phyloP scores from a whole-genome alignment of 2,113 vertebrate genomes.

The Stegastes partitus region DNA sequence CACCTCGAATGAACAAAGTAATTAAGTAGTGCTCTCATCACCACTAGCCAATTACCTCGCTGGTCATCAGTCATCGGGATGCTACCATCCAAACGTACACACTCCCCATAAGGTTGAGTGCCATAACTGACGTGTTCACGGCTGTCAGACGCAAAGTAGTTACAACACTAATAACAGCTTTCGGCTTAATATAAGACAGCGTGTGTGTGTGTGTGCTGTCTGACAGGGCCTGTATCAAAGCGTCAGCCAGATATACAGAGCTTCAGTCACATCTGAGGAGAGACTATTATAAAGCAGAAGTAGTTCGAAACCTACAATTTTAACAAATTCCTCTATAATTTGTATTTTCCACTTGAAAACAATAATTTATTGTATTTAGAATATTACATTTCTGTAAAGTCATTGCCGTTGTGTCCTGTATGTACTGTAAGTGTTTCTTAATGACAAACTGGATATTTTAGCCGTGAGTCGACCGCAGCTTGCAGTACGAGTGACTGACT shows the following conservation, averaged over 20 bases:
- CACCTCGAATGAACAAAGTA: slow-evolving; percentile 66
- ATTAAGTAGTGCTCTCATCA: slow-evolving; percentile 66
- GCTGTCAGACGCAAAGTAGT: slow-evolving; percentile 37
- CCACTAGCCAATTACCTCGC: slow-evolving; percentile 71
- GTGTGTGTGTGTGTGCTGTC: not conserved
- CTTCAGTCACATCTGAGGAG: not conserved
- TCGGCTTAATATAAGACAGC: slow-evolving; percentile 9
- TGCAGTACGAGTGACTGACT: too few species aligned
- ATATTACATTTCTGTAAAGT: too few species aligned
- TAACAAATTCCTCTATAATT: too few species aligned
- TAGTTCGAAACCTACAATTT: not conserved
- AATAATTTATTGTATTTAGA: too few species aligned
- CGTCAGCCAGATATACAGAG: not conserved
- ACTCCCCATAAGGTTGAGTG: slow-evolving; percentile 25
- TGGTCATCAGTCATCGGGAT: slow-evolving; percentile 51
- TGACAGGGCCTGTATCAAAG: not conserved
- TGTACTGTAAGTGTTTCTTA: too few species aligned
- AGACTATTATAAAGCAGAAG: not conserved
- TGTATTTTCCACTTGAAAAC: too few species aligned
- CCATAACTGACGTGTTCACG: slow-evolving; percentile 25
- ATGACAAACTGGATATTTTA: too few species aligned
- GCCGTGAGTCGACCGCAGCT: too few species aligned
- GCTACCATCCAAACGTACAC: slow-evolving; percentile 36
- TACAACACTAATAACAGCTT: slow-evolving; percentile 35
- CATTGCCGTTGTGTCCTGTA: too few species aligned